phyloP scores from a whole-genome alignment of 2,888 invertebrate species.

The Polyploca ridens region DNA sequence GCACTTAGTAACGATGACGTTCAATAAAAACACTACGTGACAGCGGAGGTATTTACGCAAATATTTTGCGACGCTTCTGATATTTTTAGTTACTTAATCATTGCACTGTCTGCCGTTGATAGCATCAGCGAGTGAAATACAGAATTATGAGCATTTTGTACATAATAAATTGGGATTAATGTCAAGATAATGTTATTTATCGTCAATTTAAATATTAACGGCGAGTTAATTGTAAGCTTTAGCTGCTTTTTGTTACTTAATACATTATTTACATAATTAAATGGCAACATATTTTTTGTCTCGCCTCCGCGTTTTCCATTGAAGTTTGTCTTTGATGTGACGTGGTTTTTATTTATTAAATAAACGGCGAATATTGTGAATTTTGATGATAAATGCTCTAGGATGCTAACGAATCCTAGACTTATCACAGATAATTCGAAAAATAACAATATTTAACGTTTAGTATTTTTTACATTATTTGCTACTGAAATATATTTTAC shows the following conservation, averaged over 20 bases:
- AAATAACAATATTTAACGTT: not conserved
- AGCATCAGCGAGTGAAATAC: not conserved
- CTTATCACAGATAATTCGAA: not conserved
- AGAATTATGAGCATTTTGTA: not conserved
- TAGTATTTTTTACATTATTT: too few relatives aligned
- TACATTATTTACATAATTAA: not conserved
- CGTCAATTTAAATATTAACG: slow-evolving; percentile 1
- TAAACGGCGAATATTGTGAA: not conserved
- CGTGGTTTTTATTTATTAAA: not conserved
- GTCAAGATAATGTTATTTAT: slow-evolving; percentile 7
- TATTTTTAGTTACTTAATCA: slow-evolving; percentile 30
- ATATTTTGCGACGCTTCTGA: slow-evolving; percentile 22
- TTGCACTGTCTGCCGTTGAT: slow-evolving; percentile 7
- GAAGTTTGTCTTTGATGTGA: not conserved
- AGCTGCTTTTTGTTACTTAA: not conserved
- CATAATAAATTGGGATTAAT: slow-evolving; percentile 2
- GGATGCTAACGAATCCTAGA: not conserved
- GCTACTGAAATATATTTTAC: too few relatives aligned
- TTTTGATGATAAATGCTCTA: not conserved
- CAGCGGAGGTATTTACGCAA: slow-evolving; percentile 28
- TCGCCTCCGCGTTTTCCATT: not conserved
- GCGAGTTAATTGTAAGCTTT: not conserved
- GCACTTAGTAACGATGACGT: slow-evolving; percentile 27
- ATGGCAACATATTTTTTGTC: not conserved
- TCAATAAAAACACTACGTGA: slow-evolving; percentile 28